Evolutionary conservation across 2,113 vertebrate species (phyloP).

Genomic region (Eretmochelys imbricata): DNA sequence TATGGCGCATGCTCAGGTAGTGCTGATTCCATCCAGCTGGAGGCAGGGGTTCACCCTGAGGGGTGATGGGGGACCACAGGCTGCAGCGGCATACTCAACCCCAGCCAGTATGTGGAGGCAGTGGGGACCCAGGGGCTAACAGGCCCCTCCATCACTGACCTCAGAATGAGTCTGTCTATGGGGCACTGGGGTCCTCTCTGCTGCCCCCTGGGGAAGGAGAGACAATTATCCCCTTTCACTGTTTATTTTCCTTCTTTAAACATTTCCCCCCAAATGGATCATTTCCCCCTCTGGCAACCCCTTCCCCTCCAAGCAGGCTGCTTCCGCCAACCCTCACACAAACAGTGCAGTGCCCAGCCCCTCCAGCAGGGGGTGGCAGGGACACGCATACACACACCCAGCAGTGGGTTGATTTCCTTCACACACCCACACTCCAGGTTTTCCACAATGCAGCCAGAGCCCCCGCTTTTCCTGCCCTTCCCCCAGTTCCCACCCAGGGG

Average conservation of each 20-base stretch:
- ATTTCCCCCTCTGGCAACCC: too few species aligned
- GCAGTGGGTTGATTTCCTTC: background rate
- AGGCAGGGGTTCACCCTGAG: background rate
- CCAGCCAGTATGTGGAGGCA: background rate
- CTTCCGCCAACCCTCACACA: background rate
- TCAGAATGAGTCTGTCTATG: background rate
- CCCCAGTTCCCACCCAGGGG: too few species aligned
- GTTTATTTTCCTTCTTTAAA: background rate
- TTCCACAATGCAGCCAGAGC: background rate
- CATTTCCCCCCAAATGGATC: background rate
- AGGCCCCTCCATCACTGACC: background rate
- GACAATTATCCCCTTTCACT: background rate
- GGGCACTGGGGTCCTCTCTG: background rate
- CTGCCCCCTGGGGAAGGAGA: background rate
- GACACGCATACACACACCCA: too few species aligned
- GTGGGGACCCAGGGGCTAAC: background rate
- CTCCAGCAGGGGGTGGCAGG: too few species aligned
- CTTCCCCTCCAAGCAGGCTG: too few species aligned
- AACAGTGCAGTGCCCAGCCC: background rate
- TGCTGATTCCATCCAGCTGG: background rate
- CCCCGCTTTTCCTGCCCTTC: background rate
- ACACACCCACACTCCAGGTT: background rate
- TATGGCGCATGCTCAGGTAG: background rate
- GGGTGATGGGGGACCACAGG: too few species aligned
- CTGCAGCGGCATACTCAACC: too few species aligned